These are phyloP conservation scores for Cercocebus atys DNA, from an alignment of 2,113 vertebrate species.

Conservation along the genomic window DNA sequence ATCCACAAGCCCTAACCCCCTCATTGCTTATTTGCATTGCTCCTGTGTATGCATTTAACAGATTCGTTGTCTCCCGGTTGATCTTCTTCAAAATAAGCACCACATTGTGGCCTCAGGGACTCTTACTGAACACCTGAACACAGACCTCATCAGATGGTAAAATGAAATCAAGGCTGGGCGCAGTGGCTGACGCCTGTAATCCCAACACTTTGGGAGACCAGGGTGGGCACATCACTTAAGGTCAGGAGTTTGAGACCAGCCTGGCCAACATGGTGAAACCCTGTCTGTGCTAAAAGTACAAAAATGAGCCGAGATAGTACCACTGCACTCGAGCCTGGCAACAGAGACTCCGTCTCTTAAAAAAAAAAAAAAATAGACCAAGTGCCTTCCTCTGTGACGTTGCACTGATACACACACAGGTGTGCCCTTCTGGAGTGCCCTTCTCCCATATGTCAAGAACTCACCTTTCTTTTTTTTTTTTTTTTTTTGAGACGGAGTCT, in stretches of 20 bases:
- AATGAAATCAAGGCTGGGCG: background rate
- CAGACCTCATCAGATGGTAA: background rate
- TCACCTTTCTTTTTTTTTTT: background rate
- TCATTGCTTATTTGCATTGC: background rate
- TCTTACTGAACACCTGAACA: background rate
- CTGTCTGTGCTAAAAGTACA: no score
- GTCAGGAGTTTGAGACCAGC: no score
- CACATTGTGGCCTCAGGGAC: background rate
- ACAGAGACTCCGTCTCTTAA: no score
- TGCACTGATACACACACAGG: background rate
- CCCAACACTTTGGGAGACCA: no score
- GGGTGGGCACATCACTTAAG: no score
- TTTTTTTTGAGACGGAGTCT: no score
- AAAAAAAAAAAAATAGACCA: background rate
- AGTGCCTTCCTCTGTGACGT: background rate
- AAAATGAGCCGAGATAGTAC: background rate
- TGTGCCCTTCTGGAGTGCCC: background rate
- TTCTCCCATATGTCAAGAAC: background rate
- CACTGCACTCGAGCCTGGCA: no score
- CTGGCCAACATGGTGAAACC: no score
- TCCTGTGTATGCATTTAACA: background rate
- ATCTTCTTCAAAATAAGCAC: background rate
- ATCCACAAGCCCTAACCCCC: background rate
- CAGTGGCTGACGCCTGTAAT: no score
- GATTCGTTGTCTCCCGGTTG: background rate